Conservation (phyloP, 2,888 invertebrate genomes). For the Phanerotoma sp. region DNA sequence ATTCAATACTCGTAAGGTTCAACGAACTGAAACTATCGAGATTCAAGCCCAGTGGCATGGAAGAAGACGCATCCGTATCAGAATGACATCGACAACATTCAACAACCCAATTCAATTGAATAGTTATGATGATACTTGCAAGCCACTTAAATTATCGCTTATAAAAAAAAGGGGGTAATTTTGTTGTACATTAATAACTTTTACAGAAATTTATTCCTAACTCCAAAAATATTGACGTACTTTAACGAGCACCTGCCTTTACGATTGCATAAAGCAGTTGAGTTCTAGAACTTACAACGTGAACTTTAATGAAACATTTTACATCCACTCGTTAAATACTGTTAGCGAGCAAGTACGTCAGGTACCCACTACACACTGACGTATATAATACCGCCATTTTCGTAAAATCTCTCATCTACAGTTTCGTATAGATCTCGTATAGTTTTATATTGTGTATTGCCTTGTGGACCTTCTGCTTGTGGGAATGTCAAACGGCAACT, state of each 20-base stretch:
- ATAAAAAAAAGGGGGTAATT: too few relatives aligned
- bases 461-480: background rate
- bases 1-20: slow-evolving; percentile 10
- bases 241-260: slow-evolving; percentile 20
- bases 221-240: background rate
- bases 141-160: too few relatives aligned
- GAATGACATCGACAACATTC: background rate
- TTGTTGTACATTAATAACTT: too few relatives aligned
- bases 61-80: slow-evolving; percentile 2
- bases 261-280: slow-evolving; percentile 16
- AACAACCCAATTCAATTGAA: background rate
- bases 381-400: slow-evolving; percentile 4
- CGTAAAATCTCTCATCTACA: slow-evolving; percentile 7
- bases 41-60: slow-evolving; percentile 19
- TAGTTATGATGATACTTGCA: too few relatives aligned
- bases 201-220: background rate
- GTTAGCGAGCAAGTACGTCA: background rate
- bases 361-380: background rate
- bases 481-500: slow-evolving; percentile 6
- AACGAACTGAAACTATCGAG: slow-evolving; percentile 23
- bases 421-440: background rate
- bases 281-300: slow-evolving; percentile 10
- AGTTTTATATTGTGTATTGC: background rate
- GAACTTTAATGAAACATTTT: slow-evolving; percentile 23
- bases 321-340: slow-evolving; percentile 10